Base-by-base conservation (phyloP, 2,113 vertebrate species). In the Gasterosteus nipponicus region DNA sequence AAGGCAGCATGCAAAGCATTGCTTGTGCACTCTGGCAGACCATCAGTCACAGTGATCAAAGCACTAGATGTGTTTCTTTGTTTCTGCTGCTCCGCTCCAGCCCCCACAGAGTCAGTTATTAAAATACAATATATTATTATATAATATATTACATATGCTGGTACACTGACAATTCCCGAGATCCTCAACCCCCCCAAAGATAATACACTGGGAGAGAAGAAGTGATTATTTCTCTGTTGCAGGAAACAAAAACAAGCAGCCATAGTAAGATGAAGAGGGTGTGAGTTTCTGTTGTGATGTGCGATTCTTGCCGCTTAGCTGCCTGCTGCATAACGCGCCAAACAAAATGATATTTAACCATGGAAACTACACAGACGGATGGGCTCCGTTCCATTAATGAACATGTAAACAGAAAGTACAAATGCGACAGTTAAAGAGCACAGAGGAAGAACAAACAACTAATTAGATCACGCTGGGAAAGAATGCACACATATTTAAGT, bases 1-100 rank as follows among this genome's bases (percentile, higher is more conserved):
- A 35, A 81, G 53, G 75, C 83, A 82, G 82, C 69, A 89, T 85
- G 76, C 85, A 87, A 89, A 87, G 80, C 89, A 69, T 81, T 78
- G 61, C 69, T 77, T 81, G 85, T 86, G 81, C 81, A 87, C 38
- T 66, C 79, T 87, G 89, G 87, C 87, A 89, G 88, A 87, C 69
- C 80, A 91, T 92, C 88, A 91, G 84, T 92, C 85, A 80, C 83
- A 73, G 75, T 87, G 86, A 92, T 92, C 87, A 92, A 92, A 91
- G 88, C 56, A 29, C 75, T 78, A 67, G 78, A 89, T 87, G 79
- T 84, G 72, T 90, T 88, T 87, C 86, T 90, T 85, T 89, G 89
- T 89, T 88, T 91, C 83, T 79, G 75, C 84, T 75, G 84, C 84
- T 88, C 80, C 86, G 79, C 85, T 89, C 76, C 84, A 89, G 83